These are phyloP conservation scores for Tretioscincus oriximinensis DNA, from an alignment of 2,113 vertebrate genomes.

Conservation along the genomic window DNA sequence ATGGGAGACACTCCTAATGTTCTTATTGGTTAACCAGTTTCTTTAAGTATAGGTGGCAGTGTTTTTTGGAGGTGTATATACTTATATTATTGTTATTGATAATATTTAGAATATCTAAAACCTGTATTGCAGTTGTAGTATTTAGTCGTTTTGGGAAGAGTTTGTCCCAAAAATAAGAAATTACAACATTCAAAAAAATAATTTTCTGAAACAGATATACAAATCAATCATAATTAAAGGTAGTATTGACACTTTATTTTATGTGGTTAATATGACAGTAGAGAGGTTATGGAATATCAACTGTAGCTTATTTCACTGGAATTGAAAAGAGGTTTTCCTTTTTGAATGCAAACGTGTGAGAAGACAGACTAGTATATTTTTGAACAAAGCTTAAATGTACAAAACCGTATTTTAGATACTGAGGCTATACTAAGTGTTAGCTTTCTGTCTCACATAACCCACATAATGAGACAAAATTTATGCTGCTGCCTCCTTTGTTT, in stretches of 20 bases:
- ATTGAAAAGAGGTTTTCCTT: slow-evolving; percentile 13
- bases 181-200: background rate
- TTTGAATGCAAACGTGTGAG: slow-evolving; percentile 17
- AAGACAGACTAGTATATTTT: slow-evolving; percentile 9
- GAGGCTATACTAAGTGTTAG: too few relatives aligned
- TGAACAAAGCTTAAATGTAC: background rate
- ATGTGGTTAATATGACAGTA: background rate
- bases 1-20: background rate
- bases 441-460: too few relatives aligned
- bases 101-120: background rate
- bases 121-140: background rate
- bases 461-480: too few relatives aligned
- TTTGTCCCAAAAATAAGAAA: background rate
- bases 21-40: background rate
- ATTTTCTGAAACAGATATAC: background rate
- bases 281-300: background rate
- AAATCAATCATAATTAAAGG: background rate
- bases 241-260: background rate
- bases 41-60: background rate
- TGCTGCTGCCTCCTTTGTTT: too few relatives aligned
- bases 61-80: background rate
- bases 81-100: background rate
- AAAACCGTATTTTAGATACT: background rate
- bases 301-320: background rate
- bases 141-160: background rate